Evolutionary conservation across 1,140 invertebrate species (phyloP), one percentile per base, ranked within the genome.

Genomic region (Anastrepha ludens): DNA sequence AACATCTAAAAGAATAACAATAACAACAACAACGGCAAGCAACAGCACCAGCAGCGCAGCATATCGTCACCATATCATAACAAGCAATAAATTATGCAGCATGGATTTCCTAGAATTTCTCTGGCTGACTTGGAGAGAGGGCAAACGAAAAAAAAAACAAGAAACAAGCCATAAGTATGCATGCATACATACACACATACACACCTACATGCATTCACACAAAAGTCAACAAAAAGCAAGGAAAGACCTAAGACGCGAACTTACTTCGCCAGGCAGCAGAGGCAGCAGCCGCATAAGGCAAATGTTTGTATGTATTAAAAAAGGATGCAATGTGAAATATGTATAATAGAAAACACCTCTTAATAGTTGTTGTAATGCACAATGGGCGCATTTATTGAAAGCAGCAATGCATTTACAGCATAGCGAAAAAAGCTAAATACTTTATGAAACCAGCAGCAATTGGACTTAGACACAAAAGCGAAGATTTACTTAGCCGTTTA

Each of bases 291-390:
- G 55, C 47, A 67, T 5, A 67, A 13, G 17, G 60, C 41, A 67
- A 9, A 67, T 29, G 29, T 13, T 67, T 39, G 15, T 50, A n/a
- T 41, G 29, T 0, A 39, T 1, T 29, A 74, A 55, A 81, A 81
- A 81, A 81, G 70, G 41, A 47, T 81, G n/a, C 74, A 29, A 50
- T 9, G 17, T 47, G 5, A 81, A 5, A 81, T 50, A 29, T 29
- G 29, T 29, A 8, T n/a, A 55, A 81, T 86, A 62, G 29, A 44
- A 86, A 47, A 62, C 85, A 86, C 85, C 55, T 86, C 39, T 87
- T 91, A 91, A 91, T 92, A 91, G 91, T 91, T 92, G 90, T 92
- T 91, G 91, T 91, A 91, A 91, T 91, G 91, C 90, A 91, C 89
- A 88, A 90, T 90, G 89, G 0, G 50, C 11, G 50, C 50, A 55